phyloP scores from a whole-genome alignment of 2,113 vertebrate genomes.

The Geococcyx californianus region DNA sequence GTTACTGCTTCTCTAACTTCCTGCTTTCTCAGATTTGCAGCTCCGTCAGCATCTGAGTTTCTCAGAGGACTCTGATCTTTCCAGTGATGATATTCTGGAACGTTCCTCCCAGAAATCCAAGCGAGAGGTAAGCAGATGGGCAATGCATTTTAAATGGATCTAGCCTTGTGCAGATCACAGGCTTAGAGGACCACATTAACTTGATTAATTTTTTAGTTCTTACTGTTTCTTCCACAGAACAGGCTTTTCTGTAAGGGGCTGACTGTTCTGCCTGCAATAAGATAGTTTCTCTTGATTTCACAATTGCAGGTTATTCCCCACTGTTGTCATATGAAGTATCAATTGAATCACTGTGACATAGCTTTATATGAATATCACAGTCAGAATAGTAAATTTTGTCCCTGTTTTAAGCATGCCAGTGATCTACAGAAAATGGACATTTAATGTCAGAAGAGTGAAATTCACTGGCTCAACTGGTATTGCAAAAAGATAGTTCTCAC shows the following conservation, averaged over 20 bases:
- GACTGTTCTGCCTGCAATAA: not conserved
- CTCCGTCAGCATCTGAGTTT: constrained; percentile 90
- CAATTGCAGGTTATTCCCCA: not conserved
- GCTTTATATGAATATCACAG: not conserved
- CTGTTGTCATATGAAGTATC: not conserved
- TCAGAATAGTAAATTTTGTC: not conserved
- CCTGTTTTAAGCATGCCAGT: not conserved
- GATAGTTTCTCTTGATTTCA: not conserved
- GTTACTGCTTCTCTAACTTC: not conserved
- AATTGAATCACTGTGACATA: not conserved
- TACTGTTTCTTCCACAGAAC: not conserved
- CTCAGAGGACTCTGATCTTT: constrained; percentile 96
- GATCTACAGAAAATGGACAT: not conserved
- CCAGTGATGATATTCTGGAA: constrained; percentile 93
- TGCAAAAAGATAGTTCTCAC: not conserved
- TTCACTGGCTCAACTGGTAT: not conserved
- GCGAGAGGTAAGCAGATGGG: constrained; percentile 82
- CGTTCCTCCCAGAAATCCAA: constrained; percentile 93
- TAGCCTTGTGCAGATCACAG: not conserved
- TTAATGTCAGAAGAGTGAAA: not conserved
- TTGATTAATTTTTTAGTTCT: not conserved
- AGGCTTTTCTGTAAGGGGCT: not conserved
- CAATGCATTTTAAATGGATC: not conserved
- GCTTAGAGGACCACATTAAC: not conserved
- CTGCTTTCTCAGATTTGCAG: constrained; percentile 80